Evolutionary conservation across 2,113 vertebrate species (phyloP), one percentile per base, ranked within the genome.

Genomic region (Corythaixoides concolor): DNA sequence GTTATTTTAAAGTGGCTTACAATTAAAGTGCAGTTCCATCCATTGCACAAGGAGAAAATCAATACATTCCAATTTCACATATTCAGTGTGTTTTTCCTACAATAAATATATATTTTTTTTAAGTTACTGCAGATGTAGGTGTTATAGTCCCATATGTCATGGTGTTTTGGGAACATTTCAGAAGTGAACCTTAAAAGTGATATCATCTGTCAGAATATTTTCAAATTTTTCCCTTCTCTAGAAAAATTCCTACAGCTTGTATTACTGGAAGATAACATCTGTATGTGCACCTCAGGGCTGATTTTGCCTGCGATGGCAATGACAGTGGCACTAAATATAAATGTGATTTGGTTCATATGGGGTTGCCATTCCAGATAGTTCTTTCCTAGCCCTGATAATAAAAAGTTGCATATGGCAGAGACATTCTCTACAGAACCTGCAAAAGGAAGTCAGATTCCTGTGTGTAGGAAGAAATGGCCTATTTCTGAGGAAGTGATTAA

Each of bases 31-130:
- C 41, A 73, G 27, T 87, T 92, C 39, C 66, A 89, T 72, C 77
- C 69, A 49, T 41, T 94, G 95, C 60, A 66, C 66, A 52, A 66
- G 73, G 81, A 86, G 52, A 81, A 92, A 92, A 90, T 92, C 68
- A 68, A 20, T 88, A 27, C 24, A 32, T 82, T 95, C 77, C 86
- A 76, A 58, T 93, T 75, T 87, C 84, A 72, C 13, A 21, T 72
- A 82, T 60, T 75, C 3, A 2, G 27, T 77, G 35, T 62, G 62
- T 30, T 39, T 52, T 76, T 90, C 37, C 58, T 58, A 41, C 43
- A 70, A 12, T 47, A 75, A 68, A 20, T 62, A 7, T 16, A n/a
- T 39, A 39, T 33, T 49, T 47, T 15, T 85, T 80, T 85, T 52
- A 23, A 33, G 33, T 64, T 77, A 53, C 66, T 85, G 84, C 77